These are phyloP conservation scores for Diarsia brunnea DNA, from an alignment of 2,888 invertebrate species.

Conservation along the genomic window DNA sequence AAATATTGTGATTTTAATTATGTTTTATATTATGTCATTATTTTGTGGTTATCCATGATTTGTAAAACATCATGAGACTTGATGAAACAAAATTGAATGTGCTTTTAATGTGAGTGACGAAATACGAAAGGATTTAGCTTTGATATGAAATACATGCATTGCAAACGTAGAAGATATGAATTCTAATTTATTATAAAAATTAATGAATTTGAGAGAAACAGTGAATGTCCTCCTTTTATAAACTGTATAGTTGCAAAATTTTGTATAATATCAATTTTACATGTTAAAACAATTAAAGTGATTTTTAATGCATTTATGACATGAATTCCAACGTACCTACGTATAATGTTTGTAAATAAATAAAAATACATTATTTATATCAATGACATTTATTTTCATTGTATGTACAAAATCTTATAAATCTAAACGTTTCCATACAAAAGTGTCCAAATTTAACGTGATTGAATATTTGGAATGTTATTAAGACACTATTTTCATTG, in stretches of 20 bases:
- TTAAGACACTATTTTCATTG: constrained; percentile 89
- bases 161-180: not conserved
- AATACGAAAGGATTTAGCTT: not conserved
- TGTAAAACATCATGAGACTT: not conserved
- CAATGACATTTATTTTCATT: constrained; percentile 90
- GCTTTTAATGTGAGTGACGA: not conserved
- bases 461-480: constrained; percentile 90
- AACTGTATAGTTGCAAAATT: not conserved
- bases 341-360: constrained; percentile 46
- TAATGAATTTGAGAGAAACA: not conserved
- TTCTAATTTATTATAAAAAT: not conserved
- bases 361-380: constrained; percentile 78
- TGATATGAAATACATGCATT: not conserved
- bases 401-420: constrained; percentile 91
- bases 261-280: not conserved
- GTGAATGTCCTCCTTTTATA: not conserved
- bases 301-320: constrained; percentile 12
- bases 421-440: constrained; percentile 88
- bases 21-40: not conserved
- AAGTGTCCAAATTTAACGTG: constrained; percentile 90
- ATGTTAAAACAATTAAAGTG: not conserved
- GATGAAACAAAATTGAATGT: not conserved
- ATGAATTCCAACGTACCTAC: constrained; percentile 18
- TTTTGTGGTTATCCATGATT: not conserved
- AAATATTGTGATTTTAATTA: constrained; percentile 24